Base-by-base conservation (phyloP, 2,113 vertebrate species). In the Anolis sagrei region DNA sequence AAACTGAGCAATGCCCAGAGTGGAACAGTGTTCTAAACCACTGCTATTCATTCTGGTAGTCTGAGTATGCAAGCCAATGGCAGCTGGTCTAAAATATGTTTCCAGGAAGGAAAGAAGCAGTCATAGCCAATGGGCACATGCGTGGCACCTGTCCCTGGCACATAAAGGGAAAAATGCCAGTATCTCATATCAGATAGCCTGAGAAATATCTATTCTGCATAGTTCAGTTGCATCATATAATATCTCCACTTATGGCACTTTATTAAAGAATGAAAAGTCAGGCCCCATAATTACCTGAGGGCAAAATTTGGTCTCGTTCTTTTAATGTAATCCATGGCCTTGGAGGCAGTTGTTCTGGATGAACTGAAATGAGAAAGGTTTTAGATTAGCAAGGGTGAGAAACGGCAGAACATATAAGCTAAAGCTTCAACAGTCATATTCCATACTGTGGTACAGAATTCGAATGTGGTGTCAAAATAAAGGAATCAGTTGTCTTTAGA, bases 251-350 rank as follows among this genome's bases (percentile, higher is more conserved):
- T 39, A 64, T 36, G 39, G 32, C 78, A 64, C 25, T 23, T 64
- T 68, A 51, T 76, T 25, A 34, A 84, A 44, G 27, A 39, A 39
- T 23, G 51, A 27, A 68, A 70, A 21, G 75, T 36, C 44, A 29
- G 25, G 32, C 18, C 77, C 29, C 77, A 62, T 76, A 64, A 74
- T 88, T 96, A 99, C 99, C 98, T 97, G 98, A 97, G 92, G 98
- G 97, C 87, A 97, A 96, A 96, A 97, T 97, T 96, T 98, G 97
- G 97, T 99, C 98, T 96, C 98, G 95, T 95, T 99, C 98, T 95
- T 98, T 99, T 94, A 99, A 97, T 86, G 97, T 98, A 96, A 99
- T 97, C 99, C 99, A 99, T 61, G 98, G 98, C 96, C 99, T 98
- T 91, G 98, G 98, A 95, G 99, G 99, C 91, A 99, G 98, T 97